These are phyloP conservation scores for Thryonomys swinderianus DNA, from an alignment of 2,113 vertebrate species.

Conservation along the genomic window DNA sequence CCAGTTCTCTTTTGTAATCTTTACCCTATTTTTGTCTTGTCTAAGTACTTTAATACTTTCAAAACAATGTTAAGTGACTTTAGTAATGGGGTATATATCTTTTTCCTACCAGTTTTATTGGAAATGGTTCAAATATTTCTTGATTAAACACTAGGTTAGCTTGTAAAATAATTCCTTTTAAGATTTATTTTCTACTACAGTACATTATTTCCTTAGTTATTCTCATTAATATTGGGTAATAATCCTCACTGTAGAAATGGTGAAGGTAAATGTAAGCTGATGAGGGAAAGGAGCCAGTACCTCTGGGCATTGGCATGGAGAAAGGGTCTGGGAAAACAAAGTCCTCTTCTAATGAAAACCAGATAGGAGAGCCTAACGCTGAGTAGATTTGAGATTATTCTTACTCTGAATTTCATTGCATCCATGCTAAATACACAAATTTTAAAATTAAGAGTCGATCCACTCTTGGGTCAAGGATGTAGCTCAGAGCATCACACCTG, in stretches of 20 bases:
- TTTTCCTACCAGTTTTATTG: background rate
- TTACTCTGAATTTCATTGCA: background rate
- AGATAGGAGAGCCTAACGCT: background rate
- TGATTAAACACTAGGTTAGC: background rate
- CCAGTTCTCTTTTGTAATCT: background rate
- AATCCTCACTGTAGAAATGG: constrained; percentile 7
- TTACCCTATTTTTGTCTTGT: background rate
- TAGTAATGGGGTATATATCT: background rate
- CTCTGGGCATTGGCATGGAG: background rate
- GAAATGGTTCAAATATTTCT: background rate
- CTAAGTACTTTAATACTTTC: background rate
- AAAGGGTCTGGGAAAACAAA: background rate
- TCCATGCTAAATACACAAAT: background rate
- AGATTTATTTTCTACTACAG: background rate
- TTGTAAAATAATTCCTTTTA: background rate
- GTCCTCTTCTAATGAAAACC: background rate
- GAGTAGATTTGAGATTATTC: constrained; percentile 2
- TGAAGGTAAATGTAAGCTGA: background rate
- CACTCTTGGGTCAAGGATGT: background rate
- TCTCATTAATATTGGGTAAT: background rate
- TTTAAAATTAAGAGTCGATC: background rate
- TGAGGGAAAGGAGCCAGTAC: background rate
- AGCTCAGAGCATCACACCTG: too few relatives aligned
- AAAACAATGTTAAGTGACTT: constrained; percentile 12
- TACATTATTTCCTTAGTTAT: background rate